A percentile compares a stretch with the other conserved stretches of the same genome.
Evolutionary conservation across 2,888 invertebrate genomes (phyloP).

Genomic region (Napeogenes sylphis): DNA sequence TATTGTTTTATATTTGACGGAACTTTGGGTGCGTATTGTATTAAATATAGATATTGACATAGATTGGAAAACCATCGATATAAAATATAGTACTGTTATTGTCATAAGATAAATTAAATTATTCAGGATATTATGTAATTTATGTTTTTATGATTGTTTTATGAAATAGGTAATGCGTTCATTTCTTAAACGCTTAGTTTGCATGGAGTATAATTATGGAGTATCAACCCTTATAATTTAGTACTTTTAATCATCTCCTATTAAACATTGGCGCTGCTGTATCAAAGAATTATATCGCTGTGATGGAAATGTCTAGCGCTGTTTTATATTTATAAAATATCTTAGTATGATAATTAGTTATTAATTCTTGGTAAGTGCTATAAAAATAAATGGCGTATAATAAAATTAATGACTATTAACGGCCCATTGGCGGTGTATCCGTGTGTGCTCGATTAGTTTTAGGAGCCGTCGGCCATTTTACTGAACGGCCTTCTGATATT

Average conservation of each 20-base stretch:
- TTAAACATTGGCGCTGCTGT: neutral
- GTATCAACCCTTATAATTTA: too few relatives aligned
- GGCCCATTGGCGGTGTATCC: neutral
- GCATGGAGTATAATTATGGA: too few relatives aligned
- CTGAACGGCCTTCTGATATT: neutral
- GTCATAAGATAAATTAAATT: too few relatives aligned
- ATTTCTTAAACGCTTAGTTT: too few relatives aligned
- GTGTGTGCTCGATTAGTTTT: neutral
- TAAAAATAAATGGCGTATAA: slow-evolving; percentile 1
- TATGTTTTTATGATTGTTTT: too few relatives aligned
- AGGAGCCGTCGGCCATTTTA: slow-evolving; percentile 4
- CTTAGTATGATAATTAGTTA: neutral
- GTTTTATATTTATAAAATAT: neutral
- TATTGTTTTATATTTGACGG: neutral
- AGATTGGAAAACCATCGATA: too few relatives aligned
- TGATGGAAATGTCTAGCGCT: neutral
- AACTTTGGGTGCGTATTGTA: too few relatives aligned
- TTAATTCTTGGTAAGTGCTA: neutral
- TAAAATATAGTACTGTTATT: too few relatives aligned
- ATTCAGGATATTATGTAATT: too few relatives aligned
- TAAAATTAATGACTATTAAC: slow-evolving; percentile 1
- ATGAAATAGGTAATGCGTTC: too few relatives aligned
- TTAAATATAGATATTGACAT: too few relatives aligned
- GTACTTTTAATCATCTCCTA: too few relatives aligned
- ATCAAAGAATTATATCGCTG: neutral